Percentiles rank a stretch among this genome's conserved stretches.
Conservation (phyloP, 2,113 vertebrate genomes). For the Pogonocichla stellata region DNA sequence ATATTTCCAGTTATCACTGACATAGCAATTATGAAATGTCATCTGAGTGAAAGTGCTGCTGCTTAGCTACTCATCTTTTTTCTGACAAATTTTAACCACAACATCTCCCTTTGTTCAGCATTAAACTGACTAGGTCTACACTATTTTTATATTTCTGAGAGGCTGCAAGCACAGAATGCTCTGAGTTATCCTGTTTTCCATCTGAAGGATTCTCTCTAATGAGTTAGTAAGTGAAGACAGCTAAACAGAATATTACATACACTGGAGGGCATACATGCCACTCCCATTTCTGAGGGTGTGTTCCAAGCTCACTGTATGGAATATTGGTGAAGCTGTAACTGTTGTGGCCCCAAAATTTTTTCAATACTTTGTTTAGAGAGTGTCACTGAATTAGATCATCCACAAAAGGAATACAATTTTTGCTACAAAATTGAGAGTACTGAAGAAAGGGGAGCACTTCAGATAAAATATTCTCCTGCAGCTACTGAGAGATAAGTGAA, state of each 20-base stretch:
- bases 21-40: neutral
- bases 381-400: neutral
- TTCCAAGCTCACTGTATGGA: neutral
- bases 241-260: neutral
- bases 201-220: neutral
- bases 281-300: neutral
- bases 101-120: neutral
- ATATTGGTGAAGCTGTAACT: neutral
- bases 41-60: neutral
- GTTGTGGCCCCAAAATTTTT: neutral
- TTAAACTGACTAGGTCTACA: neutral
- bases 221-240: neutral
- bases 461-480: neutral
- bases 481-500: neutral
- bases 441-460: neutral
- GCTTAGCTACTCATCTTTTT: neutral
- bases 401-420: neutral
- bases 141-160: neutral
- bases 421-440: neutral
- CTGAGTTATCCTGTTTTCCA: neutral
- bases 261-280: neutral
- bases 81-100: neutral
- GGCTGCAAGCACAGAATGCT: neutral
- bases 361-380: neutral
- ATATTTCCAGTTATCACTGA: neutral